Conservation (phyloP, 2,113 vertebrate species). For the Recurvirostra avosetta region DNA sequence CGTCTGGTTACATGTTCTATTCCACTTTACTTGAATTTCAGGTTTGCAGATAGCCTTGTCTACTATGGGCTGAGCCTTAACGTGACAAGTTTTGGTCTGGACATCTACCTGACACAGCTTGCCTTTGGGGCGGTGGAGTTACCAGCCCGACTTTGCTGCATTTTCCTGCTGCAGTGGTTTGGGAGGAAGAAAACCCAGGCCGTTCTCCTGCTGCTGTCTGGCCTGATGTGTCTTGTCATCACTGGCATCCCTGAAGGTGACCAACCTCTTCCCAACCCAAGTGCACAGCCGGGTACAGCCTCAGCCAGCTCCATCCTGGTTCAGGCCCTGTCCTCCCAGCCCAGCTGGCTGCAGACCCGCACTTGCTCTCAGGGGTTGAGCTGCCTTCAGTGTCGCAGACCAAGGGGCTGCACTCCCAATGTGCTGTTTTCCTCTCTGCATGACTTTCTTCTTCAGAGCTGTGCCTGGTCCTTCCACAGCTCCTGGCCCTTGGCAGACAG, state of each 20-base stretch:
- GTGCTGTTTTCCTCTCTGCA: background rate
- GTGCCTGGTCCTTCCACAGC: background rate
- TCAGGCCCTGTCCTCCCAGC: background rate
- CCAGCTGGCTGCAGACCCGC: background rate
- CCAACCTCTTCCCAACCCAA: background rate
- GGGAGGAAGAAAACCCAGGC: conserved; percentile 78
- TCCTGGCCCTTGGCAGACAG: background rate
- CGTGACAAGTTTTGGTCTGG: conserved; percentile 84
- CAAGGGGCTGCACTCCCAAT: background rate
- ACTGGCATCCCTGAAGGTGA: conserved; percentile 80
- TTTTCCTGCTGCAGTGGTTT: conserved; percentile 76
- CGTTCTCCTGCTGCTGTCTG: conserved; percentile 69
- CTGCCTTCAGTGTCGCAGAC: background rate
- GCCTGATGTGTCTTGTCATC: conserved; percentile 75
- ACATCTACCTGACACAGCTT: conserved; percentile 89
- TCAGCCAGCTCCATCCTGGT: background rate
- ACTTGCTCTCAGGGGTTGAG: background rate
- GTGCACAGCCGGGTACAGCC: background rate
- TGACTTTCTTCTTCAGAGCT: background rate
- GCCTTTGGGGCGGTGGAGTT: conserved; percentile 83
- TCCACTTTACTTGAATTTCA: background rate
- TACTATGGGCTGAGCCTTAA: conserved; percentile 88
- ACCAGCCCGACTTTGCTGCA: conserved; percentile 67
- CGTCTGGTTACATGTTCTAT: background rate
- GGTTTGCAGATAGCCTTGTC: conserved; percentile 85